These are phyloP conservation scores for Lamproptera curius DNA, from an alignment of 2,888 invertebrate genomes.

Conservation along the genomic window DNA sequence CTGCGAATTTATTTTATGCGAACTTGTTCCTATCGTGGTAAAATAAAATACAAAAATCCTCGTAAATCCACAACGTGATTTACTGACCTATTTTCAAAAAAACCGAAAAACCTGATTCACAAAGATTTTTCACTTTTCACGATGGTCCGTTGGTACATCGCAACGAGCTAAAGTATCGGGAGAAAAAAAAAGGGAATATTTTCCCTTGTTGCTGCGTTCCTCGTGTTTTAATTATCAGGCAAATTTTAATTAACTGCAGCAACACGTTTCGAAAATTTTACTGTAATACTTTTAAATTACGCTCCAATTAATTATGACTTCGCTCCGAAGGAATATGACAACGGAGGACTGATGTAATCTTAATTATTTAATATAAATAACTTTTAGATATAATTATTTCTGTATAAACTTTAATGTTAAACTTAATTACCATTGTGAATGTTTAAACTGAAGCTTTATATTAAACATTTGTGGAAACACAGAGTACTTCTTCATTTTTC, in stretches of 20 bases:
- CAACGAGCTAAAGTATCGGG: slow-evolving; percentile 7
- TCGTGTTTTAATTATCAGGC: slow-evolving; percentile 15
- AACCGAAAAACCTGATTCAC: background rate
- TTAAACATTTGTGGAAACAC: too few species aligned
- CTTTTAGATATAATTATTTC: too few species aligned
- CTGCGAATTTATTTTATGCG: too few species aligned
- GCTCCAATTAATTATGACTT: slow-evolving; percentile 4
- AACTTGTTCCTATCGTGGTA: too few species aligned
- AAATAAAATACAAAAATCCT: too few species aligned
- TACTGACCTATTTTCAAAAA: background rate
- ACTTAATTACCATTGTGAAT: too few species aligned
- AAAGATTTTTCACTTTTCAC: background rate
- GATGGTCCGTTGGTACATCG: slow-evolving; percentile 1
- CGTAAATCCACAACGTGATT: too few species aligned
- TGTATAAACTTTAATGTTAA: too few species aligned
- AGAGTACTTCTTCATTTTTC: too few species aligned
- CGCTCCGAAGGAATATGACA: background rate
- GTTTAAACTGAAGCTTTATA: too few species aligned
- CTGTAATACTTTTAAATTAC: slow-evolving; percentile 5
- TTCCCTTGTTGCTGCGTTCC: background rate
- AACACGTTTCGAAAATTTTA: slow-evolving; percentile 11
- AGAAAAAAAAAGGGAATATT: slow-evolving; percentile 1
- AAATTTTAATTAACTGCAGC: slow-evolving; percentile 20
- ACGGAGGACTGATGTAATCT: too few species aligned
- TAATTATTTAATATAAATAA: too few species aligned